These are phyloP conservation scores for Eurystomus gularis DNA, from an alignment of 2,113 vertebrate genomes.

Conservation along the genomic window DNA sequence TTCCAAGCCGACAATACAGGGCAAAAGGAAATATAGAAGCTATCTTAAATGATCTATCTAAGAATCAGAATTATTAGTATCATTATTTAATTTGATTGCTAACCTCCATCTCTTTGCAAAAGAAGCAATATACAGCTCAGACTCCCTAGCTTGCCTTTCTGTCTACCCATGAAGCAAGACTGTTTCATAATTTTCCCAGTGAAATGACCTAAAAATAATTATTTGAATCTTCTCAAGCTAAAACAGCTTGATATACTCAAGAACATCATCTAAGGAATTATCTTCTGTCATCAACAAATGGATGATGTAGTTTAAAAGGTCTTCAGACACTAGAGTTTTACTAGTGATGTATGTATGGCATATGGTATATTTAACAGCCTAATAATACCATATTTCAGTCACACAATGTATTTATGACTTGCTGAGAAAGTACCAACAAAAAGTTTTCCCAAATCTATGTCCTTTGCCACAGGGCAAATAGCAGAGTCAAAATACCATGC, in stretches of 20 bases:
- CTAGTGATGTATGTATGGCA: background rate
- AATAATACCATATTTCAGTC: background rate
- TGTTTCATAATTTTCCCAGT: background rate
- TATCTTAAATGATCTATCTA: background rate
- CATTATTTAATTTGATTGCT: background rate
- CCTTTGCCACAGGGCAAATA: background rate
- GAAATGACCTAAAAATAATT: background rate
- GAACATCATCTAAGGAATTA: background rate
- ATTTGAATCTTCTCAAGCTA: background rate
- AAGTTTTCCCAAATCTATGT: background rate
- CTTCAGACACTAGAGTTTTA: background rate
- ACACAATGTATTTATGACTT: background rate
- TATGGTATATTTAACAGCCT: background rate
- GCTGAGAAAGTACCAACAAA: background rate
- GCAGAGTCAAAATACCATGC: background rate
- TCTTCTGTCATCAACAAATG: background rate
- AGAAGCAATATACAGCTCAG: background rate
- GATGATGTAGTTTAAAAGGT: background rate
- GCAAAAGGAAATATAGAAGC: background rate
- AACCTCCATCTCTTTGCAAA: background rate
- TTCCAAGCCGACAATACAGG: background rate
- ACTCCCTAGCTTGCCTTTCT: background rate
- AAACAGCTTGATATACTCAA: background rate
- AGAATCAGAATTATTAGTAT: background rate
- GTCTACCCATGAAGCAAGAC: background rate